Evolutionary conservation across 2,797 vertebrate species (phyloP).

Genomic region (Sternotherus odoratus): DNA sequence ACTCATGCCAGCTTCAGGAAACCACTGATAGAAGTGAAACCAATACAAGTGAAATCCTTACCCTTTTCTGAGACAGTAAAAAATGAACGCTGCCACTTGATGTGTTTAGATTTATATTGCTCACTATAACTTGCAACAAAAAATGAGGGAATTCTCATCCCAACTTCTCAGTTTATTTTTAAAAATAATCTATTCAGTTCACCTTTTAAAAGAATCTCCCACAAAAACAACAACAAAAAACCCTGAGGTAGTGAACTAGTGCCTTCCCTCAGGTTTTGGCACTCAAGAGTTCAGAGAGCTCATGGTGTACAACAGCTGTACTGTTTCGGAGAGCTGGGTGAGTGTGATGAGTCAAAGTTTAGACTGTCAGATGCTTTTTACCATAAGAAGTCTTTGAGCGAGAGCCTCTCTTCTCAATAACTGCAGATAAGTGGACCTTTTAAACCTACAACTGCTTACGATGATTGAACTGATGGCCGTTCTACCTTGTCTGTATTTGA

Average conservation of each 20-base stretch:
- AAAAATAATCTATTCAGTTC: not conserved
- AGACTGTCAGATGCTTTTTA: not conserved
- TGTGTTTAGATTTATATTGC: too few relatives aligned
- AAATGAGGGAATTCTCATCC: rapidly evolving
- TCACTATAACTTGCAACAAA: not conserved
- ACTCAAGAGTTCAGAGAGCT: not conserved
- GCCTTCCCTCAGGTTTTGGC: not conserved
- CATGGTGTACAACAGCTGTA: not conserved
- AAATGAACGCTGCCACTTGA: rapidly evolving
- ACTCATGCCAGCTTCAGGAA: not conserved
- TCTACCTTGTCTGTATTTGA: rapidly evolving
- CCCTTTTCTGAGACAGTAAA: not conserved
- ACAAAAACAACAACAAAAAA: too few relatives aligned
- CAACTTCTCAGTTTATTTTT: not conserved
- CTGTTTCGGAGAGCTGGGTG: rapidly evolving
- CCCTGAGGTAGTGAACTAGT: not conserved
- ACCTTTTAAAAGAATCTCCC: not conserved
- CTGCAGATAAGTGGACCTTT: not conserved
- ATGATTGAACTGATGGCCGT: rapidly evolving
- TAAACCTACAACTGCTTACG: not conserved
- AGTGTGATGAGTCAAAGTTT: rapidly evolving
- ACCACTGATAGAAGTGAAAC: rapidly evolving
- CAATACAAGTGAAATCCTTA: not conserved
- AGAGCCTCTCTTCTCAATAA: not conserved
- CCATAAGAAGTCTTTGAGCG: not conserved